phyloP scores from a whole-genome alignment of 2,113 vertebrate genomes.

The Spermophilus dauricus region DNA sequence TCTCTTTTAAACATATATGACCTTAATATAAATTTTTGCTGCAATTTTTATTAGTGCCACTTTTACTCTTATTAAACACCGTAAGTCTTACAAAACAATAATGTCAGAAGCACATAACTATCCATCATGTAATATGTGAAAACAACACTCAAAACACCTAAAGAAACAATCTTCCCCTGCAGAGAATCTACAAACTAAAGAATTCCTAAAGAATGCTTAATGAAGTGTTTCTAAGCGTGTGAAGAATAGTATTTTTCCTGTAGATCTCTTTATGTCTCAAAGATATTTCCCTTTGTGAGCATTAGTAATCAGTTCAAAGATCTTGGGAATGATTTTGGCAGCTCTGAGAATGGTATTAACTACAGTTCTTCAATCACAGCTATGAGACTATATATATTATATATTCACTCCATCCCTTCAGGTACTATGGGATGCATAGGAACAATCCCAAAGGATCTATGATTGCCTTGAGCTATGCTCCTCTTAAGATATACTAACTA shows the following conservation, averaged over 20 bases:
- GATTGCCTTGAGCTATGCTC: neutral
- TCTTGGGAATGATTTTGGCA: neutral
- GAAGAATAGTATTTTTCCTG: neutral
- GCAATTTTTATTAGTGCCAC: neutral
- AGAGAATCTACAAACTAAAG: constrained; percentile 16
- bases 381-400: neutral
- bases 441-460: neutral
- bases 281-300: constrained; percentile 1
- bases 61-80: neutral
- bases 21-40: neutral
- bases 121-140: neutral
- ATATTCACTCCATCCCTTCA: neutral
- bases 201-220: neutral
- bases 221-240: constrained; percentile 23
- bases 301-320: neutral
- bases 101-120: neutral
- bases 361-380: neutral
- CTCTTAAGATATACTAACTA: neutral
- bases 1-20: neutral
- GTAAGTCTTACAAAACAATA: constrained; percentile 1
- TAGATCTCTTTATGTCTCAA: neutral
- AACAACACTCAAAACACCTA: neutral
- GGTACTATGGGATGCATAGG: neutral
- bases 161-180: neutral
- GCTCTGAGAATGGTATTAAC: neutral